Evolutionary conservation across 1,140 invertebrate genomes (phyloP), one percentile per base, ranked within the genome.

Genomic region (Helicoverpa zea): DNA sequence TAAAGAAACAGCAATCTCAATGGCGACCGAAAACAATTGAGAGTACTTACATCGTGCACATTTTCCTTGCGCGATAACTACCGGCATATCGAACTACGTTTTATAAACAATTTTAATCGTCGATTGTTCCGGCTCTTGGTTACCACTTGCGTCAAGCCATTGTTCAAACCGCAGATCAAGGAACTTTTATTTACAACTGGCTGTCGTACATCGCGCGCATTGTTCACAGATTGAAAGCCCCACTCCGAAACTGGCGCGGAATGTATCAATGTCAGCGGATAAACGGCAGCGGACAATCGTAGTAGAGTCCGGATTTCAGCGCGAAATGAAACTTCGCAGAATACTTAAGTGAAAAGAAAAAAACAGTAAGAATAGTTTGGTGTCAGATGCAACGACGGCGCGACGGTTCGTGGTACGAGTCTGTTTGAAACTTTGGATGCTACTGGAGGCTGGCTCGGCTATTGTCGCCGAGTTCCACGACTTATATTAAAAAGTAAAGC

Each of bases 71-170:
- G 82, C 88, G 87, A 87, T 84, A 84, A 87, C 84, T 78, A 82
- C 70, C 52, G 84, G 70, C 83, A 85, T 91, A 89, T 91, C 90
- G 87, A 80, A 83, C 63, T 80, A 81, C 84, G 86, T 90, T 92
- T 90, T 90, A 91, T 90, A 93, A 94, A 93, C 92, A 93, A 86
- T 89, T 89, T 90, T 88, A 91, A 89, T 90, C 89, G 83, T 72
- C 88, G 90, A 92, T 93, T 92, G 92, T 92, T 93, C 88, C 84
- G 86, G 80, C 88, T 89, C 86, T 84, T 85, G 81, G 82, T 72
- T 87, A 87, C 87, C 84, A 85, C 84, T 87, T 89, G 83, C 90
- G 87, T 89, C 88, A 88, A 80, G 59, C 88, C 82, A 91, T 93
- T 93, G 91, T 93, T 90, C 81, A 29, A 70, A 78, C 47, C 56